These are phyloP conservation scores for Papilio polyxenes DNA, from an alignment of 1,140 invertebrate genomes.

Conservation along the genomic window DNA sequence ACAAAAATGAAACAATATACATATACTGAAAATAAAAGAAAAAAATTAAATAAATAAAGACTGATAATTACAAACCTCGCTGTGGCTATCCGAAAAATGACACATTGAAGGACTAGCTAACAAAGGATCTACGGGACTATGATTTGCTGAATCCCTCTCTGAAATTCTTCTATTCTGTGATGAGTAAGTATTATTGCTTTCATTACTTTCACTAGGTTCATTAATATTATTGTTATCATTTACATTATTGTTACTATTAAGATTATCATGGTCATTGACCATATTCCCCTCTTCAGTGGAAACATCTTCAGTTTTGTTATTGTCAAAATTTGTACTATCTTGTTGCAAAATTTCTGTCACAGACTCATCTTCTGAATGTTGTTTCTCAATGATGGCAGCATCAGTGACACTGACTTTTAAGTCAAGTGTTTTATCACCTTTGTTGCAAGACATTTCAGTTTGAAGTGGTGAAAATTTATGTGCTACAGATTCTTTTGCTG, in stretches of 20 bases:
- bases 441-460: conserved; percentile 52
- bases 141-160: conserved; percentile 85
- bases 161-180: conserved; percentile 77
- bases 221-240: conserved; percentile 61
- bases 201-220: conserved; percentile 61
- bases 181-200: conserved; percentile 63
- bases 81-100: conserved; percentile 85
- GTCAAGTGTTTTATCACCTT: conserved; percentile 51
- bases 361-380: conserved; percentile 50
- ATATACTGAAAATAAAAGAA: conserved; percentile 29
- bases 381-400: conserved; percentile 46
- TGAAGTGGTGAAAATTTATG: conserved; percentile 57
- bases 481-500: conserved; percentile 54
- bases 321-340: conserved; percentile 56
- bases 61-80: conserved; percentile 79
- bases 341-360: conserved; percentile 50
- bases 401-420: conserved; percentile 46
- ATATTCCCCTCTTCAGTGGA: conserved; percentile 52
- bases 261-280: conserved; percentile 58
- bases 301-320: conserved; percentile 35
- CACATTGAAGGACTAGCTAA: conserved; percentile 83
- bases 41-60: background rate
- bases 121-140: conserved; percentile 85
- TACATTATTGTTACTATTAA: conserved; percentile 65
- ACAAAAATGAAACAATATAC: conserved; percentile 36